A percentile compares a stretch with the other conserved stretches of the same genome.
These are phyloP conservation scores for Rhinophrynus dorsalis DNA, from an alignment of 2,797 vertebrate species.

Conservation along the genomic window DNA sequence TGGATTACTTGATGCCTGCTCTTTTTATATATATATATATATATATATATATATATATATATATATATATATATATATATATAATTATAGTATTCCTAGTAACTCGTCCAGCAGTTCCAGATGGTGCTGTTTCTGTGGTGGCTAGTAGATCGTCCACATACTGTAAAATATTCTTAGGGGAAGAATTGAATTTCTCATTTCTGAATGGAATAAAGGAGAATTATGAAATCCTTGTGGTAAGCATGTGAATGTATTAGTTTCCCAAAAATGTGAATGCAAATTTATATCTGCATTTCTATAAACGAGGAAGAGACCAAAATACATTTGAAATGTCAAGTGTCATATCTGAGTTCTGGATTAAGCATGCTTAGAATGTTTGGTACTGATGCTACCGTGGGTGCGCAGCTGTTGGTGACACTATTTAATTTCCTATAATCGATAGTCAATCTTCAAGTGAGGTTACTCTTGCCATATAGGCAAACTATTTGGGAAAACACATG, in stretches of 20 bases:
- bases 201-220: background rate
- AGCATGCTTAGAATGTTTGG: background rate
- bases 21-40: too few relatives aligned
- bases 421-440: background rate
- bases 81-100: background rate
- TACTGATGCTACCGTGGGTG: background rate
- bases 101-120: background rate
- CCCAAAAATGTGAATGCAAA: background rate
- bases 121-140: background rate
- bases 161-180: background rate
- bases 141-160: background rate
- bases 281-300: background rate
- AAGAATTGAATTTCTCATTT: background rate
- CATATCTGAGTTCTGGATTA: background rate
- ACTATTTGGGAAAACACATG: background rate
- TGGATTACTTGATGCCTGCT: background rate
- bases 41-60: too few relatives aligned
- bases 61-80: too few relatives aligned
- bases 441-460: background rate
- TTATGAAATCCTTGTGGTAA: background rate
- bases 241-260: background rate
- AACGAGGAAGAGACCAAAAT: background rate
- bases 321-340: background rate
- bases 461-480: background rate
- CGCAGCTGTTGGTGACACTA: background rate